Conservation (phyloP, 2,113 vertebrate genomes). For the Picathartes gymnocephalus region DNA sequence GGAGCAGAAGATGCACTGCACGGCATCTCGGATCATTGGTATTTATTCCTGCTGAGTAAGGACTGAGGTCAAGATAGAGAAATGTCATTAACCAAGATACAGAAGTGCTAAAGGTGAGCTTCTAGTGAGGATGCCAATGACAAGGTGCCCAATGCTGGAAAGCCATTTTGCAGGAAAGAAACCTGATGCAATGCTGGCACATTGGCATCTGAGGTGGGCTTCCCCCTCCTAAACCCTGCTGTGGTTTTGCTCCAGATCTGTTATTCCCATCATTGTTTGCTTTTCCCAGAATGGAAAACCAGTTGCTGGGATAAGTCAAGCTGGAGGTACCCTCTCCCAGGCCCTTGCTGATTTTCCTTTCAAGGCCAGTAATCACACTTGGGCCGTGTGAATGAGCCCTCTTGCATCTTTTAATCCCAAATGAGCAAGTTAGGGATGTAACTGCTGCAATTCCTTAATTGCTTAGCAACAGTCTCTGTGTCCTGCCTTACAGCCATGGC, state of each 20-base stretch:
- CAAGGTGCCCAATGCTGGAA: neutral
- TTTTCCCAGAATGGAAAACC: neutral
- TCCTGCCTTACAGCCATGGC: neutral
- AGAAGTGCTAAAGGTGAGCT: neutral
- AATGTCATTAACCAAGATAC: neutral
- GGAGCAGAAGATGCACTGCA: neutral
- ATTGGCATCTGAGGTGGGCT: neutral
- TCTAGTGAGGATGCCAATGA: neutral
- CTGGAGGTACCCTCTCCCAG: neutral
- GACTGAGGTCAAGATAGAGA: accelerated
- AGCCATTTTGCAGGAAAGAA: neutral
- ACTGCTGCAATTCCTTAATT: conserved; percentile 14
- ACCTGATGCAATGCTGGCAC: neutral
- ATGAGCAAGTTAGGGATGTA: neutral
- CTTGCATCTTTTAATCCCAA: neutral
- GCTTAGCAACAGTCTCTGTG: conserved; percentile 49
- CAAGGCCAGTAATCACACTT: neutral
- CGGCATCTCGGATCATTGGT: accelerated
- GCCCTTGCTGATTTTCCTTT: neutral
- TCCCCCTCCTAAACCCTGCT: neutral
- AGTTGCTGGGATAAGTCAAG: neutral
- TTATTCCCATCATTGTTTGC: neutral
- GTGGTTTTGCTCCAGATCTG: neutral
- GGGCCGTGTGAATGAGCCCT: neutral
- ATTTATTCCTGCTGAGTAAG: neutral